phyloP scores from a whole-genome alignment of 2,113 vertebrate species.

The Paradisaea rubra region DNA sequence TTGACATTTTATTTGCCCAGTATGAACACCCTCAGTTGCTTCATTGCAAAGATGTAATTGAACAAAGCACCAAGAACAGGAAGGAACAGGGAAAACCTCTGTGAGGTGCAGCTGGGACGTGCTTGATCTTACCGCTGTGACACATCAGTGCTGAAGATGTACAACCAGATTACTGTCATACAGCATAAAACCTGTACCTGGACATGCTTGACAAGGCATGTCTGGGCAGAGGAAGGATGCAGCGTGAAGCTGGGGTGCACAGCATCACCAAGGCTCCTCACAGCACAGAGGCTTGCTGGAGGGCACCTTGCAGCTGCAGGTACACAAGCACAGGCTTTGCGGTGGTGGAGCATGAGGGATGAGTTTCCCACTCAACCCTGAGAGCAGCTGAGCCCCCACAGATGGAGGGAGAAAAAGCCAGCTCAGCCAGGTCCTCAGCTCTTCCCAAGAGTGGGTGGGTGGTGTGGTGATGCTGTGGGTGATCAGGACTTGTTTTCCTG shows the following conservation, averaged over 20 bases:
- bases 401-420: background rate
- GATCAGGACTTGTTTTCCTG: background rate
- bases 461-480: background rate
- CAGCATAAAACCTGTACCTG: background rate
- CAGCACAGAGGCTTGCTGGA: background rate
- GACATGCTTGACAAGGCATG: background rate
- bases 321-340: background rate
- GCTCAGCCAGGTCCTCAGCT: background rate
- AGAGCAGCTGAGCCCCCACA: background rate
- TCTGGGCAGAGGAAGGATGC: background rate
- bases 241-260: background rate
- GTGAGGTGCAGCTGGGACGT: background rate
- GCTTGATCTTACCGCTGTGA: background rate
- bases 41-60: background rate
- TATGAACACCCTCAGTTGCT: background rate
- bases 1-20: background rate
- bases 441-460: background rate
- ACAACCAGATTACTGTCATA: background rate
- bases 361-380: background rate
- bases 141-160: background rate
- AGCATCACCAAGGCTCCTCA: background rate
- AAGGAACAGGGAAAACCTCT: background rate
- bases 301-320: background rate
- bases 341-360: rapidly evolving
- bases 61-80: background rate